Conservation (phyloP, 2,797 vertebrate species). For the Thaleichthys pacificus region DNA sequence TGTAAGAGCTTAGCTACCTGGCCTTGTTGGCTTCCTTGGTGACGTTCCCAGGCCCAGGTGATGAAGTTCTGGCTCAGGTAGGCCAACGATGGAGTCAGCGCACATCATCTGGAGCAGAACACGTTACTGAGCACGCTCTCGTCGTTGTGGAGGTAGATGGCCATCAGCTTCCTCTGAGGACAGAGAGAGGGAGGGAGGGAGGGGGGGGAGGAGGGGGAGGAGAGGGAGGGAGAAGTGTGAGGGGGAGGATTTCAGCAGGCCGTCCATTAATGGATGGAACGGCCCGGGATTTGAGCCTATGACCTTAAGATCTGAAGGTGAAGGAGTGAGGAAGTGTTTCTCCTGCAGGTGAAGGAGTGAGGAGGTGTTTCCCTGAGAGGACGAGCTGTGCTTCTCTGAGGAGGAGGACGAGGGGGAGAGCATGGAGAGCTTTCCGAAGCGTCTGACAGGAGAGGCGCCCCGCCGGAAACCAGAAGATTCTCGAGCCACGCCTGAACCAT, state of each 20-base stretch:
- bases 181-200: conserved; percentile 66
- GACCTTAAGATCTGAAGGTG: neutral
- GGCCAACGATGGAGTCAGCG: conserved; percentile 93
- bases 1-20: conserved; percentile 74
- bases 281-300: neutral
- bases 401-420: neutral
- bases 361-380: too few species aligned
- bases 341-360: conserved; percentile 15
- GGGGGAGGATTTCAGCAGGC: conserved; percentile 38
- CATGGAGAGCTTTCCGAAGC: too few species aligned
- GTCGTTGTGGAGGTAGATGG: conserved; percentile 99
- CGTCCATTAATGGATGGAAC: too few species aligned
- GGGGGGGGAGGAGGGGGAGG: conserved; percentile 52
- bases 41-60: conserved; percentile 99
- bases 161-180: conserved; percentile 96
- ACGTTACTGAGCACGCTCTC: conserved; percentile 99
- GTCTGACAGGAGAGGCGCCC: too few species aligned
- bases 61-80: conserved; percentile 99
- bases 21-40: conserved; percentile 98
- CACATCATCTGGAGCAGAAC: conserved; percentile 99
- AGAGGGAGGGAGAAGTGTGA: conserved; percentile 35
- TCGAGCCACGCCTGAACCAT: too few species aligned
- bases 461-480: too few species aligned
- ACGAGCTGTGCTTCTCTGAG: neutral
- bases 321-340: neutral